Conservation (phyloP, 2,888 invertebrate species). For the Scelioninae gen. 2 region DNA sequence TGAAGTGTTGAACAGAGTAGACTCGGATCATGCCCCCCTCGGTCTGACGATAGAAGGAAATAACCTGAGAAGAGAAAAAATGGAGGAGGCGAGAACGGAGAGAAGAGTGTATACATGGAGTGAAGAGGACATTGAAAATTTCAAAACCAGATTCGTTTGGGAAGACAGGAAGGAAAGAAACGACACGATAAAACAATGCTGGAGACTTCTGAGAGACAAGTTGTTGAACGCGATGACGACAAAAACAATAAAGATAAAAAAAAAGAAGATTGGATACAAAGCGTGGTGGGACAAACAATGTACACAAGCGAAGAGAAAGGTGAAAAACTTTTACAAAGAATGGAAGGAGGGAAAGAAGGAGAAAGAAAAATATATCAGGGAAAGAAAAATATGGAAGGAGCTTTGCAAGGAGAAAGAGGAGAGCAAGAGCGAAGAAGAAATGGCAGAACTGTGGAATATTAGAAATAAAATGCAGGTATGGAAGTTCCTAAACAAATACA, state of each 20-base stretch:
- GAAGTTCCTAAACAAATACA: constrained; percentile 25
- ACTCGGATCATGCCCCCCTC: constrained; percentile 55
- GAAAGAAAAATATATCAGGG: constrained; percentile 10
- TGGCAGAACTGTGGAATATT: constrained; percentile 17
- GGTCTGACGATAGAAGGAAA: constrained; percentile 7
- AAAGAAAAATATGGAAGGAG: constrained; percentile 12
- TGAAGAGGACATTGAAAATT: constrained; percentile 8
- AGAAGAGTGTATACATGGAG: not conserved
- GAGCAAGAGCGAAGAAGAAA: constrained; percentile 5
- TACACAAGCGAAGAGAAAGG: constrained; percentile 4
- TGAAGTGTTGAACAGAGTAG: constrained; percentile 34
- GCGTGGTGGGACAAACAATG: constrained; percentile 27
- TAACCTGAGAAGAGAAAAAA: not conserved
- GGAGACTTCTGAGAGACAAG: not conserved
- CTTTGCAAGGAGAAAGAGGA: constrained; percentile 2
- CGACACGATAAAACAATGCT: not conserved
- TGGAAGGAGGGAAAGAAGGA: constrained; percentile 17
- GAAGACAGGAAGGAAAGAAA: not conserved
- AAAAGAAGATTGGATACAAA: not conserved
- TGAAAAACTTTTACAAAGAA: not conserved
- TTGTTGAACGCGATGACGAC: not conserved
- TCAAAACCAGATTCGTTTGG: constrained; percentile 6
- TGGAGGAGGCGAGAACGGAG: constrained; percentile 4
- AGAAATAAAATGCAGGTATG: constrained; percentile 16
- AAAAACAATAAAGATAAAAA: not conserved